phyloP scores from a whole-genome alignment of 2,888 invertebrate species.

The Nephrotoma guestfalica region DNA sequence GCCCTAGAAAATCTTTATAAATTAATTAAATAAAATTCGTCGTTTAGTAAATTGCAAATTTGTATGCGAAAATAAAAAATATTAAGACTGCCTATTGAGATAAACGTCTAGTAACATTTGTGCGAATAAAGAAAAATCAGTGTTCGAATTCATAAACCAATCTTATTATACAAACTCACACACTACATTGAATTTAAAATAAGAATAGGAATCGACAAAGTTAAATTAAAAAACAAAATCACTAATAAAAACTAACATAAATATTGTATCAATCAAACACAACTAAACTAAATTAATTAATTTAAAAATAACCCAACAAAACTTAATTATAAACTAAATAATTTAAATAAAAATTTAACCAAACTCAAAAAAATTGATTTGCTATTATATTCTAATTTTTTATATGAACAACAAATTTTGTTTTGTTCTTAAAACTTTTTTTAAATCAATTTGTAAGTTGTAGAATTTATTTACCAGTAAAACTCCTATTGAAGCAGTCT shows the following conservation, averaged over 20 bases:
- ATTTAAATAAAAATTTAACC: neutral
- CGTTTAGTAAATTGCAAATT: too few relatives aligned
- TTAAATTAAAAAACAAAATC: neutral
- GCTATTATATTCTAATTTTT: neutral
- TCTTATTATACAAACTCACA: neutral
- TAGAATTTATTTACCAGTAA: conserved; percentile 49
- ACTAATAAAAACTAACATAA: neutral
- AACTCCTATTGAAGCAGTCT: conserved; percentile 62
- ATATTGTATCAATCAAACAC: neutral
- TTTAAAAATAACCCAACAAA: neutral
- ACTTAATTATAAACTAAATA: conserved; percentile 1
- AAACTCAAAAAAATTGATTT: neutral
- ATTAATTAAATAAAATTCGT: too few relatives aligned
- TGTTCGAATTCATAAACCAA: neutral
- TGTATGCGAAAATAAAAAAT: too few relatives aligned
- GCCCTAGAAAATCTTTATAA: too few relatives aligned
- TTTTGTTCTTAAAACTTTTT: neutral
- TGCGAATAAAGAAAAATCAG: too few relatives aligned
- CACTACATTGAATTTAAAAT: neutral
- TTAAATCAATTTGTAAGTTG: neutral
- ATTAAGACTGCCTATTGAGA: too few relatives aligned
- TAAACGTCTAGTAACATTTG: too few relatives aligned
- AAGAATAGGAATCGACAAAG: neutral
- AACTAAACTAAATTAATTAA: neutral
- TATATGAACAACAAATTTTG: neutral